Evolutionary conservation across 2,797 vertebrate species (phyloP).

Genomic region (Cichlasoma orientale): DNA sequence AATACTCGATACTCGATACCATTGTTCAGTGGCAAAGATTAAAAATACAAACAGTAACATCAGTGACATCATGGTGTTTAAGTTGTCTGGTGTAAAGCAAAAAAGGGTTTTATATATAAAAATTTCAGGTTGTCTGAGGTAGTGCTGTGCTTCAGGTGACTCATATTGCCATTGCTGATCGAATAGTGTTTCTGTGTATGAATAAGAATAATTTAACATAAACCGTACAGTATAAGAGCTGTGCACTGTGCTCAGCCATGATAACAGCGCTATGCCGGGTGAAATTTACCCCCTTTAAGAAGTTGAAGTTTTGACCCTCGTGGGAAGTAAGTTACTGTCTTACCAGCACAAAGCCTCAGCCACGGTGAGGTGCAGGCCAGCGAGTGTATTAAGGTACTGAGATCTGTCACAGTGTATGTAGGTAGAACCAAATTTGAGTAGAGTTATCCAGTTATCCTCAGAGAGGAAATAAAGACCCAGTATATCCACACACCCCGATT

Average conservation of each 20-base stretch:
- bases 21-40: no score
- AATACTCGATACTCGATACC: no score
- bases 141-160: no score
- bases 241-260: background rate
- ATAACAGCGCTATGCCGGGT: background rate
- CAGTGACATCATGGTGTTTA: no score
- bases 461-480: background rate
- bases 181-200: background rate
- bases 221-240: background rate
- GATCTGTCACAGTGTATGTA: background rate
- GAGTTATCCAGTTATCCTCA: background rate
- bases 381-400: background rate
- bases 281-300: background rate
- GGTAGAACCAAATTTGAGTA: background rate
- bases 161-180: background rate
- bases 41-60: no score
- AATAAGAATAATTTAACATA: background rate
- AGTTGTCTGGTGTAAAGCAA: no score
- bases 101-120: no score
- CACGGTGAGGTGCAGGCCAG: background rate
- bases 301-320: background rate
- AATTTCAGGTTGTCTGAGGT: no score
- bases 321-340: background rate
- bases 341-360: background rate
- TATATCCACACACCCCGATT: background rate